These are phyloP conservation scores for Dryobotodes eremita DNA, from an alignment of 2,888 invertebrate species.

Conservation along the genomic window DNA sequence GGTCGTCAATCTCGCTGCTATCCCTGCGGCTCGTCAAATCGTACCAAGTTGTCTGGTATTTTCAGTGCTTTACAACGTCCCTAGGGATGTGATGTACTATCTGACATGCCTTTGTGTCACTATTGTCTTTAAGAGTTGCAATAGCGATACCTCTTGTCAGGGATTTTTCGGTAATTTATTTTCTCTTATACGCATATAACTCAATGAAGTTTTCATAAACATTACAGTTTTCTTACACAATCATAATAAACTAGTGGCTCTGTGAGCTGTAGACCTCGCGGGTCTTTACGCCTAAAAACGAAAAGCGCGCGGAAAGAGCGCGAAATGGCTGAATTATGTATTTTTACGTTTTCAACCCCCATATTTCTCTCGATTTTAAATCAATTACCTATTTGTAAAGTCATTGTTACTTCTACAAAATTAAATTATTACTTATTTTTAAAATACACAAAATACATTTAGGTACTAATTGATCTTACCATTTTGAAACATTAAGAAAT, in stretches of 20 bases:
- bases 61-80: conserved; percentile 49
- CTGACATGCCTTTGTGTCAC: conserved; percentile 41
- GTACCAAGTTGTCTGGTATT: conserved; percentile 54
- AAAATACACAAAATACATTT: too few species aligned
- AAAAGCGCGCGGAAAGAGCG: too few species aligned
- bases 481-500: too few species aligned
- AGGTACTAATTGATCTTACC: too few species aligned
- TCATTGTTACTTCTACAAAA: too few species aligned
- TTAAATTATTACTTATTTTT: too few species aligned
- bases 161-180: not conserved
- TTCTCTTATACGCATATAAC: not conserved
- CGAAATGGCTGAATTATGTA: too few species aligned
- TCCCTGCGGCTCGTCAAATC: conserved; percentile 59
- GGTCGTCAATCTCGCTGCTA: conserved; percentile 57
- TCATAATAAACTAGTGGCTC: not conserved
- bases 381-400: too few species aligned
- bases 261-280: too few species aligned
- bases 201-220: not conserved
- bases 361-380: too few species aligned
- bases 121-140: conserved; percentile 34
- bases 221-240: not conserved
- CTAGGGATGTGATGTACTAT: conserved; percentile 40
- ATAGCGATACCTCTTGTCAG: not conserved
- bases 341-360: too few species aligned
- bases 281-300: too few species aligned